Evolutionary conservation across 2,888 invertebrate genomes (phyloP).

Genomic region (Odontothrips loti): DNA sequence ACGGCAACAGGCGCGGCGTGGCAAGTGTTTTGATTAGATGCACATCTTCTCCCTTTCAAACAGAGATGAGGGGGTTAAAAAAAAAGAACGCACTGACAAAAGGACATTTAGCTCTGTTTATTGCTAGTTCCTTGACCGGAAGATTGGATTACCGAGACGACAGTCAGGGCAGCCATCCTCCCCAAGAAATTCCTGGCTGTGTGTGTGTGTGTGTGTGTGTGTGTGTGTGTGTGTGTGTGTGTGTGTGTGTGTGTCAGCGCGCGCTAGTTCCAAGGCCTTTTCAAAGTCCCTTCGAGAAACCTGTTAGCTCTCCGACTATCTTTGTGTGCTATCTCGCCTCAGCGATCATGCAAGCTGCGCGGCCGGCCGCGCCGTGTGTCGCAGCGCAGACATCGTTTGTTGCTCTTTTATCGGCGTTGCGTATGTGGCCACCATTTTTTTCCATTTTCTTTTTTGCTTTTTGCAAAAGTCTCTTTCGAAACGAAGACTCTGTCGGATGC

Average conservation of each 20-base stretch:
- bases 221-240: no score
- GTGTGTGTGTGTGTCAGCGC: neutral
- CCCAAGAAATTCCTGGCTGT: neutral
- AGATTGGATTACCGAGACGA: constrained; percentile 14
- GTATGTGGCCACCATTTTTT: no score
- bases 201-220: no score
- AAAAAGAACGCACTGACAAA: no score
- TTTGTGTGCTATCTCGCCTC: constrained; percentile 15
- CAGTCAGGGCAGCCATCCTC: neutral
- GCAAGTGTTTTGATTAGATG: no score
- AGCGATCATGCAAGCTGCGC: constrained; percentile 9
- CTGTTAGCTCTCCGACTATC: neutral
- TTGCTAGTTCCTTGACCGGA: constrained; percentile 24
- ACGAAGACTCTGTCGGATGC: neutral
- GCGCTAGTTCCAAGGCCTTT: neutral
- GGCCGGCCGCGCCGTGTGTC: neutral
- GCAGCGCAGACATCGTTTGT: neutral
- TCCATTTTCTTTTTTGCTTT: no score
- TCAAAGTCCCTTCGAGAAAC: constrained; percentile 7
- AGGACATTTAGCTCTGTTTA: neutral
- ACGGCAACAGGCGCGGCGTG: no score
- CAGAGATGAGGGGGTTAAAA: neutral
- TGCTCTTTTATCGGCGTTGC: constrained; percentile 15
- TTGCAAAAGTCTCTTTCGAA: no score
- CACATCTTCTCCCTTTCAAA: no score